Conservation (phyloP, 2,888 invertebrate species). For the Schizotus pectinicornis region DNA sequence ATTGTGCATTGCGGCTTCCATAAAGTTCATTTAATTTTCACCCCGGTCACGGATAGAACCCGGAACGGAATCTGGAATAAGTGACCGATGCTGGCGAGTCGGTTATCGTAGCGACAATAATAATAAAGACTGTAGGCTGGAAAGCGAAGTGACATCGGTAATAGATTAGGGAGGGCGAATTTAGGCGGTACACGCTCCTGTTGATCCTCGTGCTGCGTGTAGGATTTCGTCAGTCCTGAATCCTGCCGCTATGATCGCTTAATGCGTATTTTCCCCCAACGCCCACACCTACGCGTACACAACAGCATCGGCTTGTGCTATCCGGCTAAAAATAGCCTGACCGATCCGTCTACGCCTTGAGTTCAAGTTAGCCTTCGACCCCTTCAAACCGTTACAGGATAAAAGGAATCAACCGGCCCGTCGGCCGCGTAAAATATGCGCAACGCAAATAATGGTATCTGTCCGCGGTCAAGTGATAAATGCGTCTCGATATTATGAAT, state of each 20-base stretch:
- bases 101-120: too few relatives aligned
- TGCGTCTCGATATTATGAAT: neutral
- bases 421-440: conserved; percentile 8
- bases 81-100: too few relatives aligned
- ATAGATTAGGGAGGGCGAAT: too few relatives aligned
- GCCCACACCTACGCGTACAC: conserved; percentile 9
- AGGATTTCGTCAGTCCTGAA: conserved; percentile 14
- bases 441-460: conserved; percentile 8
- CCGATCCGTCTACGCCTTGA: conserved; percentile 20
- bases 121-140: too few relatives aligned
- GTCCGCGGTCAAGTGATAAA: conserved; percentile 5
- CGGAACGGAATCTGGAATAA: too few relatives aligned
- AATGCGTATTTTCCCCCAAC: conserved; percentile 19
- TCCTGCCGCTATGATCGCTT: conserved; percentile 16
- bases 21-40: too few relatives aligned
- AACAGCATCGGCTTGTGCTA: conserved; percentile 7
- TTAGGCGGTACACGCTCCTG: neutral
- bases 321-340: conserved; percentile 18
- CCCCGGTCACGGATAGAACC: too few relatives aligned
- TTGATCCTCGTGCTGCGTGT: conserved; percentile 8
- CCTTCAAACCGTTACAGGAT: conserved; percentile 11
- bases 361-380: conserved; percentile 19
- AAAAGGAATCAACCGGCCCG: conserved; percentile 7
- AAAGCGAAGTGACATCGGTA: too few relatives aligned
- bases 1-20: too few relatives aligned